Evolutionary conservation across 2,888 invertebrate species (phyloP), one percentile per base, ranked within the genome.

Genomic region (Polyommatus icarus): DNA sequence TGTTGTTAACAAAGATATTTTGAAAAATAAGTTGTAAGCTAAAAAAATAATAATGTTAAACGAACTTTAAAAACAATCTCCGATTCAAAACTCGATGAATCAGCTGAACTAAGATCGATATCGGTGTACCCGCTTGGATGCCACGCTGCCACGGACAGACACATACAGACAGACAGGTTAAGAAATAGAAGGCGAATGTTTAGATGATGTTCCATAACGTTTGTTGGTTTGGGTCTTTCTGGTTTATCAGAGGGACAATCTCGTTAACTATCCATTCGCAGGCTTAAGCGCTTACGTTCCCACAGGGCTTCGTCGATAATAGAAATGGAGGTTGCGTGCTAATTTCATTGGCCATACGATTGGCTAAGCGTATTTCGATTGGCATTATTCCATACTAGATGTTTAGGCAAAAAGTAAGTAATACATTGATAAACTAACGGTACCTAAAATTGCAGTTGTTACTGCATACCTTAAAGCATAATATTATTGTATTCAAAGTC

Each of bases 231-330:
- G 24, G 20, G 4, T 67, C 15, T 15, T 15, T 67, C 67, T 67
- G 29, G 67, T 67, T 29, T 5, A 32, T 67, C 67, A 32, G 15
- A 18, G 67, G 67, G 15, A 67, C 29, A 67, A 67, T 67, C 67
- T 67, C 67, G 67, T 15, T 67, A 67, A 67, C 67, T 67, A 67
- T 67, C 67, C 15, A 29, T 67, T 32, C 67, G 67, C 29, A 32
- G 29, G 67, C 67, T 67, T 67, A 67, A 67, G 67, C 67, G 67
- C 67, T 67, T 67, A 67, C 15, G 67, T 67, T 29, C 67, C 67
- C 67, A 61, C 61, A 29, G 67, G 29, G 67, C 15, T 67, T 5
- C 10, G 67, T 29, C 67, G 67, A 32, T 67, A 67, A 67, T 67
- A 67, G 67, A 67, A 67, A 67, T 67, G 67, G 67, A 18, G 67